Conservation (phyloP, 2,888 invertebrate species). For the Caenorhabditis auriculariae region DNA sequence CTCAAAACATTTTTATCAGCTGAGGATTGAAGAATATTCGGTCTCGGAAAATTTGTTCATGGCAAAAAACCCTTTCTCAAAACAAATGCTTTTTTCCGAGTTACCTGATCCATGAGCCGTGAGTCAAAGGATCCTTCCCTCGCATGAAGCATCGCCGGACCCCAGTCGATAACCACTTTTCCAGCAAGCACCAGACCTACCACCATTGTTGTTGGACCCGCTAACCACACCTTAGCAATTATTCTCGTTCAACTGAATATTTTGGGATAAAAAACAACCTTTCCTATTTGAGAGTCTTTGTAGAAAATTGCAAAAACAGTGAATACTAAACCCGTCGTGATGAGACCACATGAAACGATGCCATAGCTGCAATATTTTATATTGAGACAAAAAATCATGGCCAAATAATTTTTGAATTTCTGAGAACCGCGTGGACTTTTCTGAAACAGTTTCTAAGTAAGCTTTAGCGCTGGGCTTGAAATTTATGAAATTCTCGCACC, state of each 20-base stretch:
- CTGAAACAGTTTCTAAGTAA: not conserved
- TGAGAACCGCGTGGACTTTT: not conserved
- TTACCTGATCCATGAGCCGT: constrained; percentile 47
- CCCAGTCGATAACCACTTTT: constrained; percentile 62
- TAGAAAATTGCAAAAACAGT: constrained; percentile 63
- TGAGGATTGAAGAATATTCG: too few species aligned
- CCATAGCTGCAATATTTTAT: constrained; percentile 55
- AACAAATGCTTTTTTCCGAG: not conserved
- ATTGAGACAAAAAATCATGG: not conserved
- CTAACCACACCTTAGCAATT: constrained; percentile 48
- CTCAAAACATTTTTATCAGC: too few species aligned
- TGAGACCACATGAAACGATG: constrained; percentile 58
- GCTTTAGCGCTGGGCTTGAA: not conserved
- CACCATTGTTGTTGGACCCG: constrained; percentile 58
- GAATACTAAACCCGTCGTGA: constrained; percentile 62
- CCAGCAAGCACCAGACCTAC: constrained; percentile 61
- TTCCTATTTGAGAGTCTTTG: constrained; percentile 63
- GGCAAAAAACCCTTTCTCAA: not conserved
- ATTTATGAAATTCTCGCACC: not conserved
- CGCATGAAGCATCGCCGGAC: constrained; percentile 60
- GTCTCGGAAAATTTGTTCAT: too few species aligned
- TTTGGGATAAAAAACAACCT: constrained; percentile 28
- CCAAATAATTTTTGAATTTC: too few species aligned
- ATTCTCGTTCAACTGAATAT: not conserved
- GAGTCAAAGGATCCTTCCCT: constrained; percentile 59